Evolutionary conservation across 1,140 invertebrate genomes (phyloP), one percentile per base, ranked within the genome.

Genomic region (Argopecten irradians): DNA sequence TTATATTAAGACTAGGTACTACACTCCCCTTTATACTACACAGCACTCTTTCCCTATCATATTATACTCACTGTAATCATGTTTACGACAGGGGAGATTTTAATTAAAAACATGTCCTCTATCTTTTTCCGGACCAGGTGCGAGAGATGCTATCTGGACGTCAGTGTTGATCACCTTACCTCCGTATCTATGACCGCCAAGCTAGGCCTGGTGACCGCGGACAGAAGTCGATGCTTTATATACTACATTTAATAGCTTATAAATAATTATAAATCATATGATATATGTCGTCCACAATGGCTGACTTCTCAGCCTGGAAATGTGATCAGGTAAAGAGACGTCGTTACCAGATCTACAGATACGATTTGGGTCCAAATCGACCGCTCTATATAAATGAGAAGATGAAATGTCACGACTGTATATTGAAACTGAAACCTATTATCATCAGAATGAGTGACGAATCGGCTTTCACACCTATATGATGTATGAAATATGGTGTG

Each of bases 181-280:
- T 5, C 2, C 22, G 8, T 28, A 71, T 16, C 55, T 71, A n/a
- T n/a, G 55, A 71, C 55, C 22, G 55, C 22, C 5, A 5, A 28
- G n/a, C 28, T 11, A 22, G n/a, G 7, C 55, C 5, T 16, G 8
- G n/a, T 28, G 55, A 71, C 55, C 11, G 55, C 1, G n/a, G 55
- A 28, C 55, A 71, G n/a, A 8, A 71, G 8, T 71, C 13, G 1
- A n/a, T 11, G 22, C 5, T 28, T 16, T 1, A 71, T 71, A 71
- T 5, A 39, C 43, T 13, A 22, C 16, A 55, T n/a, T n/a, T n/a
- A n/a, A n/a, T 3, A 55, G 22, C 43, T 1, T 71, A n/a, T 28
- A 71, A 71, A 71, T 71, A 28, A 71, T 71, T 71, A 71, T 71
- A 71, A 71, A 71, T 71, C 55, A 71, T 71, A 28, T 71, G 55